Conservation (phyloP, 1,140 invertebrate genomes). For the Leptinotarsa lineolata region DNA sequence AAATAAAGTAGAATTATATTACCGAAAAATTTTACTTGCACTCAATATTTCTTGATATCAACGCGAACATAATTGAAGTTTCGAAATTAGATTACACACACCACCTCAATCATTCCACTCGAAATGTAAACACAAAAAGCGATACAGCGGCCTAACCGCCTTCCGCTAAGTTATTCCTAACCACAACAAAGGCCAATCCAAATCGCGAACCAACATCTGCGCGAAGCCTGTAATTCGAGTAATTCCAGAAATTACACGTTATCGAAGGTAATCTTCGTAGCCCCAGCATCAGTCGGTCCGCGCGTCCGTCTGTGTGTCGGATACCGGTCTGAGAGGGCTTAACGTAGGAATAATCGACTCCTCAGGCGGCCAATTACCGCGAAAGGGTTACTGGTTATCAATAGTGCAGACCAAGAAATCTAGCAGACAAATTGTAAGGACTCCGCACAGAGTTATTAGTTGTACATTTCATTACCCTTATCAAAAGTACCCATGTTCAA, state of each 20-base stretch:
- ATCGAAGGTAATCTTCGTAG: neutral
- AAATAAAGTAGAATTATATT: no score
- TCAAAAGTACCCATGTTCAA: no score
- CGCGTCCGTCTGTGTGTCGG: neutral
- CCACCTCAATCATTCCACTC: no score
- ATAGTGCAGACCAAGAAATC: neutral
- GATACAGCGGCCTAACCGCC: neutral
- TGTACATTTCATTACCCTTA: no score
- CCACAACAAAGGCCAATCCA: conserved; percentile 1
- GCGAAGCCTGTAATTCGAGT: neutral
- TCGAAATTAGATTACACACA: no score
- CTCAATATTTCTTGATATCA: no score
- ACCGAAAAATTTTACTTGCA: no score
- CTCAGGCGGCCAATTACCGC: neutral
- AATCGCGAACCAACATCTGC: neutral
- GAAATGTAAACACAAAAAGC: neutral
- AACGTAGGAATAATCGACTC: neutral
- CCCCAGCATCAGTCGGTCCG: neutral
- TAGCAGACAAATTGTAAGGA: no score
- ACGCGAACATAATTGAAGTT: no score
- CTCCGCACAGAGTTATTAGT: no score
- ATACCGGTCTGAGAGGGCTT: neutral
- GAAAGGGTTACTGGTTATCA: neutral
- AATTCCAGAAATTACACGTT: conserved; percentile 4
- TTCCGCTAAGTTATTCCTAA: neutral